phyloP scores from a whole-genome alignment of 1,140 invertebrate species.

The Idris sp. region DNA sequence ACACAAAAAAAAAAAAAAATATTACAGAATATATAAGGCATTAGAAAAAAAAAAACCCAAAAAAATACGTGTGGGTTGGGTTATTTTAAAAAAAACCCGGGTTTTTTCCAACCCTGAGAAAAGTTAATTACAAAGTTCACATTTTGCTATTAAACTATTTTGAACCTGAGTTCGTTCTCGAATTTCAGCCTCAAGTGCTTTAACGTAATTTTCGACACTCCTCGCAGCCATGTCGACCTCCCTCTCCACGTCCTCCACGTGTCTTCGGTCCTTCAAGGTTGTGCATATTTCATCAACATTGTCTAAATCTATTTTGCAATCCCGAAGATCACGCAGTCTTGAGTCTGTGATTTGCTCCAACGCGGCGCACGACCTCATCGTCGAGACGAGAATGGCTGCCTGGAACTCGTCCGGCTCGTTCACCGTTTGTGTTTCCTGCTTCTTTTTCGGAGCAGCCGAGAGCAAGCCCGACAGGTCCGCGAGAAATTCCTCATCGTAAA shows the following conservation, averaged over 20 bases:
- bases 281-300: constrained; percentile 84
- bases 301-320: constrained; percentile 73
- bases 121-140: too few species aligned
- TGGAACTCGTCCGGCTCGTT: constrained; percentile 77
- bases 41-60: too few species aligned
- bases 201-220: constrained; percentile 89
- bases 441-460: constrained; percentile 85
- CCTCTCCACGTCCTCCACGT: constrained; percentile 91
- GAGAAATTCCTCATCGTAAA: constrained; percentile 92
- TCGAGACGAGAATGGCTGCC: constrained; percentile 76
- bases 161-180: constrained; percentile 85
- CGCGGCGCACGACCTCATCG: constrained; percentile 79
- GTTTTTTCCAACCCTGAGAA: too few species aligned
- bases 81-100: too few species aligned
- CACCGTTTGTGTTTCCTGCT: constrained; percentile 81
- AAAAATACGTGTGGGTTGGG: too few species aligned
- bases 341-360: constrained; percentile 76
- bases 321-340: constrained; percentile 71
- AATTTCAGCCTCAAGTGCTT: constrained; percentile 89
- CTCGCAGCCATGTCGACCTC: constrained; percentile 90
- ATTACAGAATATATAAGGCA: too few species aligned
- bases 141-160: too few species aligned
- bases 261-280: constrained; percentile 88
- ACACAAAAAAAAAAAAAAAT: too few species aligned
- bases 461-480: constrained; percentile 89